These are phyloP conservation scores for Oxyura jamaicensis DNA, from an alignment of 2,113 vertebrate species.

Conservation along the genomic window DNA sequence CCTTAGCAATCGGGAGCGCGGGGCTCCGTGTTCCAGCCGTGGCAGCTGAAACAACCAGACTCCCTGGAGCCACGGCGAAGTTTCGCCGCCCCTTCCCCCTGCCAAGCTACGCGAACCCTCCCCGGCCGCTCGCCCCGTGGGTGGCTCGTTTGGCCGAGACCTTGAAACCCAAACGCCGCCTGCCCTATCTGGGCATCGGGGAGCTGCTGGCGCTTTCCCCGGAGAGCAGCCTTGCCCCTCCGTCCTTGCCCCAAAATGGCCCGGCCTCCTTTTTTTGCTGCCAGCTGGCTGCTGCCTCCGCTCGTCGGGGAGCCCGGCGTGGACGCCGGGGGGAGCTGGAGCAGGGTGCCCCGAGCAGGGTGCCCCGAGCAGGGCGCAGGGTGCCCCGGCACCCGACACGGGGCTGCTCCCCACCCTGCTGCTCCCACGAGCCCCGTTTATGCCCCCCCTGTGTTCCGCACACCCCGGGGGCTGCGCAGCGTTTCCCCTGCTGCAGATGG, in stretches of 20 bases:
- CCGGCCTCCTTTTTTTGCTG: background rate
- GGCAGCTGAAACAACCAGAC: background rate
- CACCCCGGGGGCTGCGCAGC: rapidly evolving
- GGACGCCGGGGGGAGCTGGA: background rate
- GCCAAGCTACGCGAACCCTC: background rate
- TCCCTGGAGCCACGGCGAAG: background rate
- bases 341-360: too few relatives aligned
- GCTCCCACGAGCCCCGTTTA: rapidly evolving
- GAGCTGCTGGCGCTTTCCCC: background rate
- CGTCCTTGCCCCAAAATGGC: background rate
- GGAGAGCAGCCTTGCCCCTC: background rate
- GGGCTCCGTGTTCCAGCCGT: constrained; percentile 25
- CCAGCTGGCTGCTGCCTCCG: background rate
- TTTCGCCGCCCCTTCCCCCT: background rate
- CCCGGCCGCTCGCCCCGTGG: background rate
- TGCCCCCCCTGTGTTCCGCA: rapidly evolving
- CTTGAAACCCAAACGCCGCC: background rate
- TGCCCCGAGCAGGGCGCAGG: too few relatives aligned
- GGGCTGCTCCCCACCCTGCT: background rate
- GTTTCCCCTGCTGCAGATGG: background rate
- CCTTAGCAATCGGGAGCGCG: background rate
- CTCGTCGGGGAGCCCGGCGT: background rate
- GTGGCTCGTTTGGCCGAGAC: background rate
- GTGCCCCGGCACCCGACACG: background rate
- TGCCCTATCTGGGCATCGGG: background rate